Conservation (phyloP, 2,113 vertebrate species). For the Podiceps cristatus region DNA sequence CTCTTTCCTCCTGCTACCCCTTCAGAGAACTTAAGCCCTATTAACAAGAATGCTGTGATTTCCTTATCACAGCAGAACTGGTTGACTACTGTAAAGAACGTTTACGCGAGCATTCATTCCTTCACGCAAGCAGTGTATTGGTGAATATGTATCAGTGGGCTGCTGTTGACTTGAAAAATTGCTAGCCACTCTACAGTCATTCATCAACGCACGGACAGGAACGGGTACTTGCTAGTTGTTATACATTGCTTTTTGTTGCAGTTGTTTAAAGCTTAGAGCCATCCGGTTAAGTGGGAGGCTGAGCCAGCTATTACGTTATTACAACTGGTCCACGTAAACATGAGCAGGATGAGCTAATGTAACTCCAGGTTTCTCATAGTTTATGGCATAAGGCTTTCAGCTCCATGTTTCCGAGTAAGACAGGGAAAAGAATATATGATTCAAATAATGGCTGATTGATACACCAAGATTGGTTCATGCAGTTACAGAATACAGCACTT, state of each 20-base stretch:
- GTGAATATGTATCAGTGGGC: neutral
- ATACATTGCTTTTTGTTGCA: neutral
- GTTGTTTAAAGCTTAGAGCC: neutral
- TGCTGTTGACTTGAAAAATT: neutral
- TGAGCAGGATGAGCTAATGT: accelerated
- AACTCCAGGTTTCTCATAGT: neutral
- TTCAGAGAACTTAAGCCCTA: neutral
- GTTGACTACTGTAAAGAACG: neutral
- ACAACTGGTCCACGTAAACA: neutral
- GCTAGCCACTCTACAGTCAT: no score
- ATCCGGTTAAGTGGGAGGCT: neutral
- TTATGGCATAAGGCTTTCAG: neutral
- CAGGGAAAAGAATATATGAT: neutral
- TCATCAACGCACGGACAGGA: neutral
- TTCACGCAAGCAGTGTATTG: accelerated
- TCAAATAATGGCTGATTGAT: accelerated
- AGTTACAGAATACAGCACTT: neutral
- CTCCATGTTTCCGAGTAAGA: neutral
- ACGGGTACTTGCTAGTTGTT: neutral
- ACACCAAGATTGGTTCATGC: neutral
- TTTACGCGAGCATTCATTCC: neutral
- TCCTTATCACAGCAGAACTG: neutral
- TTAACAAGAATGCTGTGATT: neutral
- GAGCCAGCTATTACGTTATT: accelerated
- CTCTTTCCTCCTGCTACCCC: neutral